Evolutionary conservation across 1,140 invertebrate genomes (phyloP), one percentile per base, ranked within the genome.

Genomic region (Trigoniulus corallinus): DNA sequence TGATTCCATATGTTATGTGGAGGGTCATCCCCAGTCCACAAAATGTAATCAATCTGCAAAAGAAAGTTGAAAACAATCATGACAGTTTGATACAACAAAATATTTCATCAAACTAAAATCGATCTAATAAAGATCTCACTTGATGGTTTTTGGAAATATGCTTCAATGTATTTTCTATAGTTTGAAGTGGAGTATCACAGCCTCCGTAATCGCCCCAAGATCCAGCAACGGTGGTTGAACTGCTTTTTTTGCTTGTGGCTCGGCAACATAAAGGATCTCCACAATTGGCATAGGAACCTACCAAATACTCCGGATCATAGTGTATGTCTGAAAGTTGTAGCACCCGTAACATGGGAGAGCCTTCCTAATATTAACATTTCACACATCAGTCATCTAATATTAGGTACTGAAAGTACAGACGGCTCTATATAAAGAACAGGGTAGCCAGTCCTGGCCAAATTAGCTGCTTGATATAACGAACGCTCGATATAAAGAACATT

Each of bases 1-100:
- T 84, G 87, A 59, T 79, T 78, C 83, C 83, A 92, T 20, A 88
- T 72, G 58, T 81, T 78, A 61, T 93, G 87, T 52, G 84, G 77
- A 43, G 88, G 77, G 1, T 85, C 71, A 60, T 91, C 87, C 3
- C 87, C 87, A 21, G 87, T 87, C 65, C 84, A 87, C 57, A 88
- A 81, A 51, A 92, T 72, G 21, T 76, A 74, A 51, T 85, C 80
- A 47, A 82, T 72, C 64, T 80, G n/a, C n/a, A n/a, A 67, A 67
- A 78, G 25, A 13, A 49, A 26, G 22, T 40, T 3, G 37, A 39
- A 20, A 51, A 41, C 20, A 23, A 40, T 22, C 25, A 24, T 21
- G 0, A 40, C 22, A 47, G 13, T 12, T 48, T 48, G 13, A 4
- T 20, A 48, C 22, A 47, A 51, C 12, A 51, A 51, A 7, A 12